A percentile compares a stretch with the other conserved stretches of the same genome.
Conservation (phyloP, 2,888 invertebrate species). For the Hecatera dysodea region DNA sequence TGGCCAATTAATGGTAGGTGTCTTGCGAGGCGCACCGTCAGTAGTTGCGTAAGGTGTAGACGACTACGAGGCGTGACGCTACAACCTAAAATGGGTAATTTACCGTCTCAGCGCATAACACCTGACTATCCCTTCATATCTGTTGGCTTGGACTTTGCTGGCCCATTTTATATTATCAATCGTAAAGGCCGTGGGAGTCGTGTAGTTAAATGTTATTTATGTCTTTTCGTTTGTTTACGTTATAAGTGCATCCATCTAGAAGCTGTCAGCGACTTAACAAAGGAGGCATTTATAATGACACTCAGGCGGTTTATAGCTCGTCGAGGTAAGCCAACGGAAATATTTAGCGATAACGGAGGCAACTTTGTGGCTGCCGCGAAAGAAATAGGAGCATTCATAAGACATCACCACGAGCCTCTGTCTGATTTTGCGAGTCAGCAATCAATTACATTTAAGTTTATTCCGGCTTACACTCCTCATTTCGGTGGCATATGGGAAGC, state of each 20-base stretch:
- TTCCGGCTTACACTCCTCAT: conserved; percentile 10
- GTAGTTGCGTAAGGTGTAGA: conserved; percentile 32
- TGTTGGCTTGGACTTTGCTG: conserved; percentile 37
- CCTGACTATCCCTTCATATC: conserved; percentile 33
- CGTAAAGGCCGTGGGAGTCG: conserved; percentile 28
- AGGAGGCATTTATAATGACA: conserved; percentile 31
- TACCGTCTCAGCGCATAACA: conserved; percentile 18
- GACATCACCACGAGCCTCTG: no score
- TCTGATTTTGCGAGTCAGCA: conserved; percentile 30
- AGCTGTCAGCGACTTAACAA: conserved; percentile 3
- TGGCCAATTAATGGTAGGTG: conserved; percentile 38
- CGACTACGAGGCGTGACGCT: conserved; percentile 21
- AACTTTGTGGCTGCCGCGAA: no score
- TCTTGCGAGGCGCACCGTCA: conserved; percentile 28
- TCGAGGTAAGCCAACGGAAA: conserved; percentile 30
- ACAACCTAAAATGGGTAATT: conserved; percentile 30
- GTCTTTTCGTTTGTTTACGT: conserved; percentile 28
- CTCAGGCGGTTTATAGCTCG: conserved; percentile 25
- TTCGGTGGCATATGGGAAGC: conserved; percentile 14
- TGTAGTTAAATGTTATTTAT: conserved; percentile 30
- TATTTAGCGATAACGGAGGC: conserved; percentile 2
- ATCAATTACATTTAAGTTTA: background rate
- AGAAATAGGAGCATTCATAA: no score
- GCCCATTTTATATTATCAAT: conserved; percentile 33
- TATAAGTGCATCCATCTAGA: conserved; percentile 33